phyloP scores from a whole-genome alignment of 2,797 vertebrate species.

The Dendrocincla tyrannina region DNA sequence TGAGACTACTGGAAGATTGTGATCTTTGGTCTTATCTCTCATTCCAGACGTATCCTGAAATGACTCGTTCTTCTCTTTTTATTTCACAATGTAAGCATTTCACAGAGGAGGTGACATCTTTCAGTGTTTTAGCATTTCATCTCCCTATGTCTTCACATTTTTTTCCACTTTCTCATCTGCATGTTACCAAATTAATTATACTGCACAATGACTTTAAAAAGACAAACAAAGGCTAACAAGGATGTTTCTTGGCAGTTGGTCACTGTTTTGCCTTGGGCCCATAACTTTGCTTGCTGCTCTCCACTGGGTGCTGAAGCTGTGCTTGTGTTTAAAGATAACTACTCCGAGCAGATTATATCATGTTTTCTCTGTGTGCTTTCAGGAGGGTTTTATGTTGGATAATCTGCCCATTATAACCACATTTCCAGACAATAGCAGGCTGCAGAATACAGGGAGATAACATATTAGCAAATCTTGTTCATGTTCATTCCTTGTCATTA shows the following conservation, averaged over 20 bases:
- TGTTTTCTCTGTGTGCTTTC: constrained; percentile 16
- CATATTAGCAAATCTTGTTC: not conserved
- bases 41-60: constrained; percentile 56
- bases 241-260: constrained; percentile 47
- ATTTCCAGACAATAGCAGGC: constrained; percentile 32
- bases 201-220: constrained; percentile 52
- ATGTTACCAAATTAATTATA: constrained; percentile 46
- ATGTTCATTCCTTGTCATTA: not conserved
- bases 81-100: constrained; percentile 47
- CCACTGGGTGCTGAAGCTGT: not conserved
- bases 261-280: constrained; percentile 23
- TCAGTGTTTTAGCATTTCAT: constrained; percentile 46
- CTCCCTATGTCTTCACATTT: constrained; percentile 41
- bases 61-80: constrained; percentile 28
- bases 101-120: constrained; percentile 54
- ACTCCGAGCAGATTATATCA: not conserved
- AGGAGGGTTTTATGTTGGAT: constrained; percentile 10
- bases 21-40: constrained; percentile 57
- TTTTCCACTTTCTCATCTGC: constrained; percentile 64
- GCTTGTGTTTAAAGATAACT: constrained; percentile 47
- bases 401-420: constrained; percentile 1
- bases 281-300: not conserved
- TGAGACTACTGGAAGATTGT: constrained; percentile 22
- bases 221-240: constrained; percentile 15
- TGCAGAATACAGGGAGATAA: not conserved